Evolutionary conservation across 2,113 vertebrate species (phyloP), one percentile per base, ranked within the genome.

Genomic region (Origma solitaria): DNA sequence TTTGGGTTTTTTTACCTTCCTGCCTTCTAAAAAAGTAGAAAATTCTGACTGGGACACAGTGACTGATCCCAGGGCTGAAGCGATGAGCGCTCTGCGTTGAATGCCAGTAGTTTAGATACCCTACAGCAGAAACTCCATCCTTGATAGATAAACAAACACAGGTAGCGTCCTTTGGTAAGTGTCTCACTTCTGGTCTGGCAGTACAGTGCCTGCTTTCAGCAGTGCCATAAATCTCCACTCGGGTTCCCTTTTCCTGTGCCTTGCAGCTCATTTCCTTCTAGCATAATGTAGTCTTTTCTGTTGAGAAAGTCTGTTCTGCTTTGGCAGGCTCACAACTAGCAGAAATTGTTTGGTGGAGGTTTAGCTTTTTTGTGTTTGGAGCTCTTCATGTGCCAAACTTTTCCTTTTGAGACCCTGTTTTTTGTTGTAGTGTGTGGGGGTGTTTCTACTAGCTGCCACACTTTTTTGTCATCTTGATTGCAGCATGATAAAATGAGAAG

Each of bases 281-380:
- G 94, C 82, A 96, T 96, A 96, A 97, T 95, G 95, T 96, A 61
- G 93, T 93, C 95, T 96, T 97, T 97, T 97, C 94, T 96, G 88
- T 90, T 93, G 79, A 68, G 94, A 97, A 93, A 90, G 88, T 95
- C 96, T 97, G 93, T 77, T 94, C 93, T 92, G 85, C 92, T 93
- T 96, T 97, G 95, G 96, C 96, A 96, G 96, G 82, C 96, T 96
- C 86, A 95, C 92, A 96, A 13, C 76, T 68, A 90, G 92, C 72
- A 95, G 90, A 92, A 95, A 92, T 92, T 82, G 95, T 96, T 94
- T 96, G 93, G 76, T 96, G 45, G 90, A 95, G 80, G 93, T 94
- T 97, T 93, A 94, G 92, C 90, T 88, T 92, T 96, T 96, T 95
- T 95, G 95, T 96, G 64, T 97, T 92, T 84, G 69, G 86, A 97